These are phyloP conservation scores for Eulimnadia texana DNA, from an alignment of 1,140 invertebrate genomes.

Conservation along the genomic window DNA sequence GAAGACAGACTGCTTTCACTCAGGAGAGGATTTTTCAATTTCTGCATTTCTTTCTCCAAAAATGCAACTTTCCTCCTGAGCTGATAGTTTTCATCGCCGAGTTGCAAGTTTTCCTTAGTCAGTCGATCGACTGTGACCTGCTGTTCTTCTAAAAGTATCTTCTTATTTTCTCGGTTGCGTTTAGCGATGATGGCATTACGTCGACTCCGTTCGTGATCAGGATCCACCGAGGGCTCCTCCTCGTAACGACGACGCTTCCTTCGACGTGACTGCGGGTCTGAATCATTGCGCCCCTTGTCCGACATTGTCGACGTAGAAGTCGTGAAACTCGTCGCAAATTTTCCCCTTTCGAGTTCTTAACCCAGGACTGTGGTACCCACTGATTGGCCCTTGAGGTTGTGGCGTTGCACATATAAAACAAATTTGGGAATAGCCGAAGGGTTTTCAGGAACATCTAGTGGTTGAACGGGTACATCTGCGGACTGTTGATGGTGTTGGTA, in stretches of 20 bases:
- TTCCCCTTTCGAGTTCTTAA: no score
- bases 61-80: not conserved
- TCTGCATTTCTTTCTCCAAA: not conserved
- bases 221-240: conserved; percentile 10
- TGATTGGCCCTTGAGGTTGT: no score
- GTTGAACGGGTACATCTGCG: no score
- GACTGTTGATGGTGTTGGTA: no score
- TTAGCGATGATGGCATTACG: conserved; percentile 21
- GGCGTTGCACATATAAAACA: no score
- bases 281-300: not conserved
- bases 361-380: no score
- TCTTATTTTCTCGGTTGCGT: conserved; percentile 19
- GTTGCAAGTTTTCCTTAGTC: not conserved
- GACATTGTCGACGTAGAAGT: not conserved
- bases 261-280: not conserved
- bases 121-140: not conserved
- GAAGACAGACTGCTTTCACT: not conserved
- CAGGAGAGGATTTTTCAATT: not conserved
- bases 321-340: not conserved
- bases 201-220: conserved; percentile 11
- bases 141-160: conserved; percentile 4
- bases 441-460: no score
- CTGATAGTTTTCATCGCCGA: not conserved
- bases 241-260: conserved; percentile 2
- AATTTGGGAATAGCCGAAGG: no score